Conservation (phyloP, 2,797 vertebrate species). For the Loris lydekkerianus region DNA sequence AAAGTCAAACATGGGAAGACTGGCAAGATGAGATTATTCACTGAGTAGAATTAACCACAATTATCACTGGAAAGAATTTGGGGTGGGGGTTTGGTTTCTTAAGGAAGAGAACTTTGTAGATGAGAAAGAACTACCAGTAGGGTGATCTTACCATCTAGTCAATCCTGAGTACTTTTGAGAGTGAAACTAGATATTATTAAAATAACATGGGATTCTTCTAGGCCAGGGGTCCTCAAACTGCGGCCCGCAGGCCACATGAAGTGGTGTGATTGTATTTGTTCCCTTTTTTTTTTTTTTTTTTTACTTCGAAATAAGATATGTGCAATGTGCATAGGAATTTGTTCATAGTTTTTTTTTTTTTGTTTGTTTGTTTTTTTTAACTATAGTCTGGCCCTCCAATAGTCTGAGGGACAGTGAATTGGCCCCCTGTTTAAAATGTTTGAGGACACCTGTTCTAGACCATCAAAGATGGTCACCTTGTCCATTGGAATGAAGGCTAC, state of each 20-base stretch:
- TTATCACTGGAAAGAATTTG: constrained; percentile 81
- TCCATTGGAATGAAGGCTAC: neutral
- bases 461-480: neutral
- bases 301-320: too few relatives aligned
- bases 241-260: too few relatives aligned
- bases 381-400: too few relatives aligned
- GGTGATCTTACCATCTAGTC: neutral
- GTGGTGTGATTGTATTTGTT: too few relatives aligned
- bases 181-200: neutral
- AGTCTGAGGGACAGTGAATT: too few relatives aligned
- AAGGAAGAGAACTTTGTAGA: constrained; percentile 68
- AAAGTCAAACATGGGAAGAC: constrained; percentile 82
- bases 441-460: too few relatives aligned
- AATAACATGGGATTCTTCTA: neutral
- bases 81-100: constrained; percentile 44
- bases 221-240: too few relatives aligned
- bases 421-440: too few relatives aligned
- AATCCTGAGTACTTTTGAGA: constrained; percentile 34
- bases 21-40: constrained; percentile 86
- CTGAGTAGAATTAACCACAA: constrained; percentile 83
- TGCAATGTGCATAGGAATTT: too few relatives aligned
- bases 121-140: neutral
- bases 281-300: too few relatives aligned
- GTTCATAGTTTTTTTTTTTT: too few relatives aligned
- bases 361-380: too few relatives aligned